phyloP scores from a whole-genome alignment of 2,888 invertebrate genomes.

The Plebejus melissa region DNA sequence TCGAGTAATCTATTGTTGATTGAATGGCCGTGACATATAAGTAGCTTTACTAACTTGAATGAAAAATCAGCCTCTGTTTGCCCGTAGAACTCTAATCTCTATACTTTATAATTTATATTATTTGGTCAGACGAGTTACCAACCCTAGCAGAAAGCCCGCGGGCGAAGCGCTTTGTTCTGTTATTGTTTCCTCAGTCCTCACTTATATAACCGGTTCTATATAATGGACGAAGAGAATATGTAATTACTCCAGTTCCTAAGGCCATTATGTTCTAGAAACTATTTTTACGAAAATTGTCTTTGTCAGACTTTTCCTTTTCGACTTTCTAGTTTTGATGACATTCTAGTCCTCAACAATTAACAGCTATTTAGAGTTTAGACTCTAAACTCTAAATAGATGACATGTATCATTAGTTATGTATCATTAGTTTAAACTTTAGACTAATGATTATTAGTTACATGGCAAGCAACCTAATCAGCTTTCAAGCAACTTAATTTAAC shows the following conservation, averaged over 20 bases:
- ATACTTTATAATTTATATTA: too few species aligned
- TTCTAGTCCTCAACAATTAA: constrained; percentile 17
- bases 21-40: too few species aligned
- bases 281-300: constrained; percentile 5
- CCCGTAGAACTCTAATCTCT: not conserved
- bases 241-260: constrained; percentile 11
- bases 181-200: constrained; percentile 19
- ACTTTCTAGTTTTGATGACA: constrained; percentile 24
- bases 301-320: constrained; percentile 12
- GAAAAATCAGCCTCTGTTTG: not conserved
- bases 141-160: constrained; percentile 7
- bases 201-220: constrained; percentile 8
- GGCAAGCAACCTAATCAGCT: not conserved
- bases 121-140: not conserved
- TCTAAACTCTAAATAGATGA: too few species aligned
- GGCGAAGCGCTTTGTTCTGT: constrained; percentile 20
- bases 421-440: too few species aligned
- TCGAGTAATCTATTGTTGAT: too few species aligned
- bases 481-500: not conserved
- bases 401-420: too few species aligned
- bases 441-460: not conserved
- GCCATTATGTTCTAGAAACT: constrained; percentile 11
- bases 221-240: not conserved
- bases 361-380: not conserved
- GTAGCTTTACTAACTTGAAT: not conserved